phyloP scores from a whole-genome alignment of 2,113 vertebrate species.

The Daphoenositta chrysoptera region DNA sequence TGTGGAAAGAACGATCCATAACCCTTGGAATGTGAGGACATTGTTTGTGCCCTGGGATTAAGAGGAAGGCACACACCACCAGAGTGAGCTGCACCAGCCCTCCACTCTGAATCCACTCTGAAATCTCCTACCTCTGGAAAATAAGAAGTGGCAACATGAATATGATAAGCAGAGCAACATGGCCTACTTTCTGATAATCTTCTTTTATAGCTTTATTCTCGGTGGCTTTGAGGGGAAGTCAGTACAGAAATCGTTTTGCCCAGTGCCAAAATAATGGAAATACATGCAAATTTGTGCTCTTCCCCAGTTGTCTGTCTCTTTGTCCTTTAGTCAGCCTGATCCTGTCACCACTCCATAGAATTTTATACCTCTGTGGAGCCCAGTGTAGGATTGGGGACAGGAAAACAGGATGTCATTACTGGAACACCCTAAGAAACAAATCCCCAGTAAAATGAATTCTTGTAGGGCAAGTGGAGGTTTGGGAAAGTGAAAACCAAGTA shows the following conservation, averaged over 20 bases:
- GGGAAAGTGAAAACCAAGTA: background rate
- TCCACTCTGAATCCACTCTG: background rate
- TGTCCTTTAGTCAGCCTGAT: background rate
- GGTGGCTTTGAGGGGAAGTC: background rate
- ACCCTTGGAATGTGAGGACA: background rate
- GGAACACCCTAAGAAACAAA: background rate
- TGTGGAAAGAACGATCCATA: background rate
- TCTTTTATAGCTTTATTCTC: slow-evolving; percentile 5
- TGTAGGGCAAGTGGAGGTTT: background rate
- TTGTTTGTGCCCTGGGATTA: background rate
- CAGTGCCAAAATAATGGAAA: background rate
- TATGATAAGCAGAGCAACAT: slow-evolving; percentile 1
- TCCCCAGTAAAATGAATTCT: background rate
- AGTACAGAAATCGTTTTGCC: background rate
- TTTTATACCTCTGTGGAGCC: background rate
- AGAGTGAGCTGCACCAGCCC: background rate
- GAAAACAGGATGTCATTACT: background rate
- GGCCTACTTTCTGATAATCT: slow-evolving; percentile 31
- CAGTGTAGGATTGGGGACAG: background rate
- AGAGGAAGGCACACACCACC: background rate
- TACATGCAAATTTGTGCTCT: background rate
- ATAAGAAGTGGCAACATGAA: slow-evolving; percentile 11
- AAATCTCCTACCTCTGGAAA: background rate
- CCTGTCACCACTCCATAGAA: background rate
- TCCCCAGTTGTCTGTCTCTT: background rate